phyloP scores from a whole-genome alignment of 2,797 vertebrate genomes.

The Agapornis canus region DNA sequence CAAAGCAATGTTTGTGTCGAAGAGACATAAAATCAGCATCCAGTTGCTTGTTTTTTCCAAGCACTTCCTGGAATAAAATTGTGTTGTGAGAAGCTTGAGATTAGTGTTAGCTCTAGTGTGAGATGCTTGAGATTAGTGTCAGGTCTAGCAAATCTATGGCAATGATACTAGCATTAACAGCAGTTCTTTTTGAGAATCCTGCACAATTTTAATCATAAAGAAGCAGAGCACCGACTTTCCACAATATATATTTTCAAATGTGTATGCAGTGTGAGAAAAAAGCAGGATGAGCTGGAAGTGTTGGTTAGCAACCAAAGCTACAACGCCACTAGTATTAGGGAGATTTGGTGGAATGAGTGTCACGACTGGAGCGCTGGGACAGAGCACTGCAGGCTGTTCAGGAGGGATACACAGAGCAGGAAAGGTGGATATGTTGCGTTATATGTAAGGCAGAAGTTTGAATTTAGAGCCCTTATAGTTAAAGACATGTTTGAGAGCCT shows the following conservation, averaged over 20 bases:
- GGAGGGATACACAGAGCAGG: background rate
- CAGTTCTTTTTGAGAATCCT: background rate
- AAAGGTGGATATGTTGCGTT: rapidly evolving
- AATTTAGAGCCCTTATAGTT: background rate
- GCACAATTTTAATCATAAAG: background rate
- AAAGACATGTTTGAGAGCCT: background rate
- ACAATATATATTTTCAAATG: background rate
- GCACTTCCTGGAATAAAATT: constrained; percentile 26
- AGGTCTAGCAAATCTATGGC: background rate
- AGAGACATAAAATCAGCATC: constrained; percentile 30
- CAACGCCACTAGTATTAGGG: too few relatives aligned
- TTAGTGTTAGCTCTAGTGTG: background rate
- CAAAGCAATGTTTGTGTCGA: constrained; percentile 26
- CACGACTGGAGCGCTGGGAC: rapidly evolving
- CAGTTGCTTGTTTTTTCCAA: constrained; percentile 44
- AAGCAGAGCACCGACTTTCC: background rate
- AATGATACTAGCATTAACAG: background rate
- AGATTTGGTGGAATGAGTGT: background rate
- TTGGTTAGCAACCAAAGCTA: background rate
- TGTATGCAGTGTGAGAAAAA: background rate
- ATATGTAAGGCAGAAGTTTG: background rate
- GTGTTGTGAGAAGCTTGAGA: background rate
- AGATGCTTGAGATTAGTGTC: constrained; percentile 8
- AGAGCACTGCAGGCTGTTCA: background rate
- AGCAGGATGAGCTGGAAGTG: background rate